Evolutionary conservation across 2,113 vertebrate genomes (phyloP).

Genomic region (Takifugu bimaculatus): DNA sequence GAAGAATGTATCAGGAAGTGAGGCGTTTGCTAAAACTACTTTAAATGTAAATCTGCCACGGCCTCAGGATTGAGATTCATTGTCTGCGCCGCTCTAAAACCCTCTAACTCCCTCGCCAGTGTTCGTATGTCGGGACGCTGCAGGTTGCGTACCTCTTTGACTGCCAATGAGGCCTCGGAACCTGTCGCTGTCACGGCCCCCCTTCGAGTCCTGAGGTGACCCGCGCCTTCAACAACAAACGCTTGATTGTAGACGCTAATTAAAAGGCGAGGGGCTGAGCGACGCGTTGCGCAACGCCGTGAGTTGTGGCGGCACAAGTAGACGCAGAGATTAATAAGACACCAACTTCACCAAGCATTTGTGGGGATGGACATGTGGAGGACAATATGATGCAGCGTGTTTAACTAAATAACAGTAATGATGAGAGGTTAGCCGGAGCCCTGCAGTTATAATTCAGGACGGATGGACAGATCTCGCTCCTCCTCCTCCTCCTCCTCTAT

Average conservation of each 20-base stretch:
- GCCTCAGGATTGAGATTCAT: conserved; percentile 73
- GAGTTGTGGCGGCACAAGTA: too few species aligned
- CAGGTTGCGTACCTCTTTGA: conserved; percentile 48
- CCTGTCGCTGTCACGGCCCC: conserved; percentile 34
- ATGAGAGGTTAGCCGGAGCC: conserved; percentile 52
- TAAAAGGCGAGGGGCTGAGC: conserved; percentile 14
- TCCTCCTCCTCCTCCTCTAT: conserved; percentile 49
- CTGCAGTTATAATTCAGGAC: conserved; percentile 60
- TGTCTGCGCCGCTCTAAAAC: conserved; percentile 48
- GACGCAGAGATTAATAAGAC: not conserved
- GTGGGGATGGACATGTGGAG: conserved; percentile 59
- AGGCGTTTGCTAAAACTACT: conserved; percentile 72
- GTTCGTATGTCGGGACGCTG: conserved; percentile 50
- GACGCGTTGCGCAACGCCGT: conserved; percentile 7
- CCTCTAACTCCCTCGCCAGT: conserved; percentile 48
- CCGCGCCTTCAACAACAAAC: conserved; percentile 18
- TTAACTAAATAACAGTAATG: conserved; percentile 56
- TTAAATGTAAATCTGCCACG: conserved; percentile 78
- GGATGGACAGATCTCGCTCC: conserved; percentile 45
- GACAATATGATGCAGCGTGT: conserved; percentile 44
- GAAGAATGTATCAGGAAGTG: conserved; percentile 69
- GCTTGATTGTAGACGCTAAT: conserved; percentile 29
- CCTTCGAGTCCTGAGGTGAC: conserved; percentile 21
- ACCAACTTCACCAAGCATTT: conserved; percentile 10
- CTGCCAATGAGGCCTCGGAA: conserved; percentile 55